These are phyloP conservation scores for Stegophylla sp. DNA, from an alignment of 2,888 invertebrate species.

Conservation along the genomic window DNA sequence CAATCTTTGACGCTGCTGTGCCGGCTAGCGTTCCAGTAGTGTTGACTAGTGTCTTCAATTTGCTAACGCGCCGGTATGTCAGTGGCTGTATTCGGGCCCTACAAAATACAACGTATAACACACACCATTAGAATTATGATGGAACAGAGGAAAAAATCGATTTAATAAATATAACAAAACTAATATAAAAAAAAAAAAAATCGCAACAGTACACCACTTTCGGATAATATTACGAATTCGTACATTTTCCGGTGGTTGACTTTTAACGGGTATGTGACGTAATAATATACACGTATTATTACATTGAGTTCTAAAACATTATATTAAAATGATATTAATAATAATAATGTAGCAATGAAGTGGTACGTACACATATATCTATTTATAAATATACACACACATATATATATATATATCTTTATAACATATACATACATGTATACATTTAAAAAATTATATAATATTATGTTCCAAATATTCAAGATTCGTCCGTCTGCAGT, in stretches of 20 bases:
- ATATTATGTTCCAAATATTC: too few species aligned
- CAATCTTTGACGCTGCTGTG: slow-evolving; percentile 17
- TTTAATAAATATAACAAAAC: background rate
- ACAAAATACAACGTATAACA: too few species aligned
- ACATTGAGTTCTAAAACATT: too few species aligned
- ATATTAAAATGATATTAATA: too few species aligned
- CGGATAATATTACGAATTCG: background rate
- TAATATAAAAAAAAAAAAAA: background rate
- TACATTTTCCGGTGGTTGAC: background rate
- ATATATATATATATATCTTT: slow-evolving; percentile 7
- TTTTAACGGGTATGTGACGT: background rate
- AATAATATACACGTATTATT: background rate
- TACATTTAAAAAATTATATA: background rate
- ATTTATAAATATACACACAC: background rate
- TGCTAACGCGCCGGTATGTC: slow-evolving; percentile 31
- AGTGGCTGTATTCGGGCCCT: slow-evolving; percentile 39
- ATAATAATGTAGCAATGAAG: slow-evolving; percentile 2
- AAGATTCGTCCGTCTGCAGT: slow-evolving; percentile 1
- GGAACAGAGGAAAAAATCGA: background rate
- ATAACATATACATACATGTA: slow-evolving; percentile 7
- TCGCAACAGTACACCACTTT: background rate
- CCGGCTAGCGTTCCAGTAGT: slow-evolving; percentile 23
- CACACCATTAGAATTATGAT: background rate
- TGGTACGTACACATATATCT: slow-evolving; percentile 6
- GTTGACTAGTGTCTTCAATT: slow-evolving; percentile 33